Evolutionary conservation across 2,888 invertebrate genomes (phyloP), one percentile per base, ranked within the genome.

Genomic region (Idaea aversata): DNA sequence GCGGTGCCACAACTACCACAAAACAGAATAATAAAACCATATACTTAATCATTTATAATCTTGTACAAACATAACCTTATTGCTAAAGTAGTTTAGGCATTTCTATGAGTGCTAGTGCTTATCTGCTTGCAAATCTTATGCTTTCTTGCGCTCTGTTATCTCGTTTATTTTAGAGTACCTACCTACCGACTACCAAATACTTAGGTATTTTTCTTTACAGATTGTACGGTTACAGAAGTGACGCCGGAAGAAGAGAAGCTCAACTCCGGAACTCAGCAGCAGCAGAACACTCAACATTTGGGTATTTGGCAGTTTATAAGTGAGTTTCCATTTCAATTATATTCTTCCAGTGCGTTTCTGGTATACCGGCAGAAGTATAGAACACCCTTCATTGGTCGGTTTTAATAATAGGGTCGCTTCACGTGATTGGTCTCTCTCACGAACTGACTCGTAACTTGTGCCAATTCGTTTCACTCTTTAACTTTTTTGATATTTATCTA

Each of bases 261-360:
- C 6, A 75, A 73, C 3, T 63, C 61, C 36, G 66, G 61, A 16
- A 10, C 7, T 25, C 25, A 25, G 47, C 47, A 47, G 47, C 47
- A 47, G 0, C 6, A 47, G 47, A 47, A 47, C 10, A 47, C 47
- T 47, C 47, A 47, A 47, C 47, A 47, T 5, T 47, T 47, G 47
- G 47, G 47, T 47, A 13, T 47, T 47, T 82, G 79, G 74, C 75
- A 80, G 66, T 88, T 86, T 64, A 70, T 90, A 35, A 83, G 90
- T 89, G 75, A 81, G 89, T 79, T 67, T 47, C 34, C 4, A 36
- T 10, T 13, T 6, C 7, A 13, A 47, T 47, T 47, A 47, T 36
- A 36, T 4, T 7, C 36, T 1, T 7, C 36, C 36, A 7, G 4
- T 3, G 36, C 4, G 2, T 2, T 25, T 25, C 25, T 25, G 25